A percentile compares a stretch with the other conserved stretches of the same genome.
phyloP scores from a whole-genome alignment of 2,888 invertebrate genomes.

The Orchesellides sinensis region DNA sequence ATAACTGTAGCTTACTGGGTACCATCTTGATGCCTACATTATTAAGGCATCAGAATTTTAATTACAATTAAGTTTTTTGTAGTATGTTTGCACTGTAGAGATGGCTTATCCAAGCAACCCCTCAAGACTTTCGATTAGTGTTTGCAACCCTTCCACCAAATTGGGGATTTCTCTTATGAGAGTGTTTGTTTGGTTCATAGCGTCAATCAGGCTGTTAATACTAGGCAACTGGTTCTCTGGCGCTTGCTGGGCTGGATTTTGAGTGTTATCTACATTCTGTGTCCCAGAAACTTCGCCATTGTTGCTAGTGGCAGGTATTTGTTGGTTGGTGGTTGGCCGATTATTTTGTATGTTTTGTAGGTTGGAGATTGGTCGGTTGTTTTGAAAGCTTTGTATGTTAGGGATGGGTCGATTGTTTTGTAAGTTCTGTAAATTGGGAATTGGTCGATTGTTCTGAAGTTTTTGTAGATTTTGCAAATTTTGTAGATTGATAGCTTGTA shows the following conservation, averaged over 20 bases:
- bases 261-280: not conserved
- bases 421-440: not conserved
- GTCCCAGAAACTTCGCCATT: not conserved
- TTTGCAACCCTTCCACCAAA: constrained; percentile 72
- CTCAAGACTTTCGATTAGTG: constrained; percentile 70
- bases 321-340: not conserved
- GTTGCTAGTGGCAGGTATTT: not conserved
- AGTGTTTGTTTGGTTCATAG: constrained; percentile 38
- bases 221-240: constrained; percentile 44
- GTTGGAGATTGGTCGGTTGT: not conserved
- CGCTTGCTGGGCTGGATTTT: not conserved
- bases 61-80: not conserved
- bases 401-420: not conserved
- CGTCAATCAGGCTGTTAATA: constrained; percentile 46
- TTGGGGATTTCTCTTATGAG: constrained; percentile 71
- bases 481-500: no score
- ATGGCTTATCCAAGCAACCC: constrained; percentile 61
- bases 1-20: no score
- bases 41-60: no score
- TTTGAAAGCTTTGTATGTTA: not conserved
- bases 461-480: not conserved
- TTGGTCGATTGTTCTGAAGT: not conserved
- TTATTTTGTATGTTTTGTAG: not conserved
- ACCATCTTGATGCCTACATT: no score
- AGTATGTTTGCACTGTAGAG: not conserved